Conservation (phyloP, 2,888 invertebrate genomes). For the Panopea generosa region DNA sequence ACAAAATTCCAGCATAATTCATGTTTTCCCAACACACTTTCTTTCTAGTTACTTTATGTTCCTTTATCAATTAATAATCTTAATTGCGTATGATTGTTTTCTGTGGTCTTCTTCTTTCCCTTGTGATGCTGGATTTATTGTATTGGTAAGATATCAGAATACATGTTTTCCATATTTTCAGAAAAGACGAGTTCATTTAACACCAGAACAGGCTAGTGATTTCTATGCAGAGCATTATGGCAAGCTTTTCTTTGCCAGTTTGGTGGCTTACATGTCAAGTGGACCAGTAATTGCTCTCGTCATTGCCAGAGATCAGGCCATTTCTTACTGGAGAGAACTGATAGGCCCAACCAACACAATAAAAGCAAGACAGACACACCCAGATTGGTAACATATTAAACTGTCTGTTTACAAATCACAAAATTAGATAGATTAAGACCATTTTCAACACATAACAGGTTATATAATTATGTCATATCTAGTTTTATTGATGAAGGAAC, state of each 20-base stretch:
- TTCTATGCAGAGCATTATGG: slow-evolving; percentile 92
- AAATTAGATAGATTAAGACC: not conserved
- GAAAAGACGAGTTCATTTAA: slow-evolving; percentile 90
- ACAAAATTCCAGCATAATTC: no score
- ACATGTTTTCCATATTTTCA: no score
- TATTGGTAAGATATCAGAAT: no score
- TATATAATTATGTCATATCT: not conserved
- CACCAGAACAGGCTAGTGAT: slow-evolving; percentile 94
- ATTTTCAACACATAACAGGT: no score
- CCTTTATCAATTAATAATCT: no score
- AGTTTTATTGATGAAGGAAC: not conserved
- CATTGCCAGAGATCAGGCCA: slow-evolving; percentile 89
- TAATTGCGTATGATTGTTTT: no score
- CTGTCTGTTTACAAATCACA: not conserved
- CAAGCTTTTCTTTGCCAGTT: slow-evolving; percentile 90
- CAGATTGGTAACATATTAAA: slow-evolving; percentile 88
- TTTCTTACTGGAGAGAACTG: slow-evolving; percentile 90
- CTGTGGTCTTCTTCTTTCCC: no score
- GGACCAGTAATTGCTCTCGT: slow-evolving; percentile 90
- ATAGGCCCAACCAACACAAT: slow-evolving; percentile 89
- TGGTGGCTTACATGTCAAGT: slow-evolving; percentile 92
- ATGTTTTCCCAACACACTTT: no score
- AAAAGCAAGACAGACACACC: slow-evolving; percentile 88
- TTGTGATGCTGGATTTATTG: no score
- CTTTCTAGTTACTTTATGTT: no score